Percentiles rank a stretch among this genome's conserved stretches.
These are phyloP conservation scores for Turritopsis rubra DNA, from an alignment of 30 jellyfish, hydroid and myxozoan genomes.

Conservation along the genomic window DNA sequence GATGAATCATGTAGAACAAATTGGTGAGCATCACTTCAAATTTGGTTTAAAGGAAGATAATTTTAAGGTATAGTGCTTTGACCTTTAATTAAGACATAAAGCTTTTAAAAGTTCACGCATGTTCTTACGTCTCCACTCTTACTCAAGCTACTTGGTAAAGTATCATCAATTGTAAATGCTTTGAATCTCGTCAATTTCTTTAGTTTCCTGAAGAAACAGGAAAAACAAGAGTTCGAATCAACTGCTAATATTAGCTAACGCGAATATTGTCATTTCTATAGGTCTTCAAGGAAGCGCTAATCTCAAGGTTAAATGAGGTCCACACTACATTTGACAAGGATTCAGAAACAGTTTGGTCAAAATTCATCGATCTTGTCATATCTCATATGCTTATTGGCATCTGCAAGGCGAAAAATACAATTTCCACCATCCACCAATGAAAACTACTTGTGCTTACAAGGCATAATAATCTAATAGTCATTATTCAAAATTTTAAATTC, in stretches of 20 bases:
- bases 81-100: too few relatives aligned
- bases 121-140: too few relatives aligned
- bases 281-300: not conserved
- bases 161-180: not conserved
- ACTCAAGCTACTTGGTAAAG: too few relatives aligned
- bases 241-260: not conserved
- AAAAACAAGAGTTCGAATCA: not conserved
- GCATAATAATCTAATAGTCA: too few relatives aligned
- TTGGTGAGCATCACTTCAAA: not conserved
- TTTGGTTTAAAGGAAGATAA: not conserved
- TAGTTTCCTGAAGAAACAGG: not conserved
- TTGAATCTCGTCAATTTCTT: not conserved
- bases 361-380: not conserved
- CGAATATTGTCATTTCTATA: not conserved
- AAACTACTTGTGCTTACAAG: too few relatives aligned
- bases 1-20: not conserved
- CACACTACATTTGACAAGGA: not conserved
- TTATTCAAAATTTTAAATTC: too few relatives aligned
- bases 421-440: too few relatives aligned
- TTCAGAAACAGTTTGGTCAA: not conserved
- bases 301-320: not conserved
- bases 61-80: not conserved
- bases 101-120: too few relatives aligned
- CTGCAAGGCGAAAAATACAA: not conserved
- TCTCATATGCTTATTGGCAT: not conserved